A percentile compares a stretch with the other conserved stretches of the same genome.
Conservation (phyloP, 2,113 vertebrate species). For the Pedionomus torquatus region DNA sequence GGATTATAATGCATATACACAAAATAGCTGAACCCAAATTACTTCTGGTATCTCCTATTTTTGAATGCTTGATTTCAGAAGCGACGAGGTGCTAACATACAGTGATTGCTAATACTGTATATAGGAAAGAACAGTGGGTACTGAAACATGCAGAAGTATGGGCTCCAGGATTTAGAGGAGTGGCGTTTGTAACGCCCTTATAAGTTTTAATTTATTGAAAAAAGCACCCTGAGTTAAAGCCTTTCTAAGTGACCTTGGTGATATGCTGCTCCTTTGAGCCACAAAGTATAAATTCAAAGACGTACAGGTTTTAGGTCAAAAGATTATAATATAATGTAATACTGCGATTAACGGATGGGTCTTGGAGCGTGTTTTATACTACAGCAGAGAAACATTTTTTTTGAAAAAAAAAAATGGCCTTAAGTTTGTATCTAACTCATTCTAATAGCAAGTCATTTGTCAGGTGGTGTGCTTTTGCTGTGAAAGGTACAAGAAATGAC, state of each 20-base stretch:
- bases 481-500: background rate
- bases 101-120: background rate
- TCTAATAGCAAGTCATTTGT: slow-evolving; percentile 11
- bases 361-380: background rate
- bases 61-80: background rate
- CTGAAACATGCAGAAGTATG: background rate
- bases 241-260: background rate
- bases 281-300: background rate
- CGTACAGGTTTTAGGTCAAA: background rate
- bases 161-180: background rate
- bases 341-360: background rate
- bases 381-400: background rate
- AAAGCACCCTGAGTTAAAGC: background rate
- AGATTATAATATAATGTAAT: background rate
- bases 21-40: background rate
- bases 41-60: background rate
- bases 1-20: background rate
- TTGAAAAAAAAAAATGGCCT: background rate
- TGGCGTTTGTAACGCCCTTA: background rate
- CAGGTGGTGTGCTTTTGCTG: background rate
- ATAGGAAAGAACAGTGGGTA: background rate
- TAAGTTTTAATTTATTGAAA: background rate
- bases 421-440: slow-evolving; percentile 3
- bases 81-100: background rate
- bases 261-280: background rate